These are phyloP conservation scores for Tricholaema leucomelas DNA, from an alignment of 2,113 vertebrate genomes.

Conservation along the genomic window DNA sequence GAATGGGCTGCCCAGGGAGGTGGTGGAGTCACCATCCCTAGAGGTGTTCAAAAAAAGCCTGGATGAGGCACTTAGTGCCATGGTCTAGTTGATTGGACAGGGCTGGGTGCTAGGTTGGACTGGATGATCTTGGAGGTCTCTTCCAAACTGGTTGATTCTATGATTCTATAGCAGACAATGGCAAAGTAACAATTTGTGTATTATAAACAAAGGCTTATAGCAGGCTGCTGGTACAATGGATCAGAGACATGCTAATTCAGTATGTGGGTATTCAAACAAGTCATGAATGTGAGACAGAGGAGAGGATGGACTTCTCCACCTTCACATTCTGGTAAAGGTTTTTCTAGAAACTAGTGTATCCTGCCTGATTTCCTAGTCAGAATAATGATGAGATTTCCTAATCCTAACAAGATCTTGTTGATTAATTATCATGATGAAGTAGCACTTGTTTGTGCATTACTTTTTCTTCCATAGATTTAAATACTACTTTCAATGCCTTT, in stretches of 20 bases:
- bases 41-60: too few species aligned
- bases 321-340: not conserved
- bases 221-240: not conserved
- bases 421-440: not conserved
- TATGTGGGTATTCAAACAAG: not conserved
- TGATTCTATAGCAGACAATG: rapidly evolving
- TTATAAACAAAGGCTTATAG: not conserved
- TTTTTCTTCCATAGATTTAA: not conserved
- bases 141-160: too few species aligned
- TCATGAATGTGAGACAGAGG: not conserved
- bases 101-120: too few species aligned
- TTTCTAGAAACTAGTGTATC: not conserved
- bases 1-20: too few species aligned
- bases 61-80: too few species aligned
- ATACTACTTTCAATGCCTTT: not conserved
- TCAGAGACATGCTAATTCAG: not conserved
- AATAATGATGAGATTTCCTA: not conserved
- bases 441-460: not conserved
- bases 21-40: too few species aligned
- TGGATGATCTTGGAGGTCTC: too few species aligned
- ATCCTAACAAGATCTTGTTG: not conserved
- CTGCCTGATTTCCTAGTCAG: not conserved
- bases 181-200: not conserved
- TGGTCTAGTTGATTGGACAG: too few species aligned
- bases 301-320: not conserved